phyloP scores from a whole-genome alignment of 2,113 vertebrate genomes.

The Cryptotis parvus region DNA sequence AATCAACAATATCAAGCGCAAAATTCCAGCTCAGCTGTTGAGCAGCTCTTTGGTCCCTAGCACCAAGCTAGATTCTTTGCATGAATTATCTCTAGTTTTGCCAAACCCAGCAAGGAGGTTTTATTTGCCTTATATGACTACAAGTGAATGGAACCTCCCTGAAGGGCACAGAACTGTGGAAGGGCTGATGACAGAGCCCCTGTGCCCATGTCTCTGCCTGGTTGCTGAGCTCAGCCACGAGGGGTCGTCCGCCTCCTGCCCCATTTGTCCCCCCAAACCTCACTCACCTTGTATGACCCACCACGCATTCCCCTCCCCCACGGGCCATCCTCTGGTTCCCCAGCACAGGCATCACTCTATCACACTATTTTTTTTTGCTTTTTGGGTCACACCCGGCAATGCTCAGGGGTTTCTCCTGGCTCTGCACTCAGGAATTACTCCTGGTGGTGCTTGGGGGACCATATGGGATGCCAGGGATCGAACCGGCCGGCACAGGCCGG shows the following conservation, averaged over 20 bases:
- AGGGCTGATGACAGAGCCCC: neutral
- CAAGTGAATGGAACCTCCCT: neutral
- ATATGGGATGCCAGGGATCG: too few species aligned
- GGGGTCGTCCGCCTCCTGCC: neutral
- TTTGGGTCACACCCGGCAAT: too few species aligned
- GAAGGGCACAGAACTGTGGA: neutral
- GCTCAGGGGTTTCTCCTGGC: too few species aligned
- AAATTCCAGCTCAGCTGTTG: neutral
- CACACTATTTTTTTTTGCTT: neutral
- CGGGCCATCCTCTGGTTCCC: neutral
- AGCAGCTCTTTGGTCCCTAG: neutral
- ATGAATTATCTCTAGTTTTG: neutral
- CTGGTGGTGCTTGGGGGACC: too few species aligned
- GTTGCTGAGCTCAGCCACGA: neutral
- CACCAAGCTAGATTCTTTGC: neutral
- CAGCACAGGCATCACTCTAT: too few species aligned
- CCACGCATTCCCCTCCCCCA: neutral
- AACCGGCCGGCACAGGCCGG: too few species aligned
- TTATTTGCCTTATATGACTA: neutral
- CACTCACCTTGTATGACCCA: neutral
- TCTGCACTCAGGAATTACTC: too few species aligned
- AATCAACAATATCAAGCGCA: neutral
- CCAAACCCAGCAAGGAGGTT: neutral
- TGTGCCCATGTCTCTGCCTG: accelerated
- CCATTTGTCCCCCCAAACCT: neutral